Evolutionary conservation across 1,140 invertebrate genomes (phyloP).

Genomic region (Cecropterus lyciades): DNA sequence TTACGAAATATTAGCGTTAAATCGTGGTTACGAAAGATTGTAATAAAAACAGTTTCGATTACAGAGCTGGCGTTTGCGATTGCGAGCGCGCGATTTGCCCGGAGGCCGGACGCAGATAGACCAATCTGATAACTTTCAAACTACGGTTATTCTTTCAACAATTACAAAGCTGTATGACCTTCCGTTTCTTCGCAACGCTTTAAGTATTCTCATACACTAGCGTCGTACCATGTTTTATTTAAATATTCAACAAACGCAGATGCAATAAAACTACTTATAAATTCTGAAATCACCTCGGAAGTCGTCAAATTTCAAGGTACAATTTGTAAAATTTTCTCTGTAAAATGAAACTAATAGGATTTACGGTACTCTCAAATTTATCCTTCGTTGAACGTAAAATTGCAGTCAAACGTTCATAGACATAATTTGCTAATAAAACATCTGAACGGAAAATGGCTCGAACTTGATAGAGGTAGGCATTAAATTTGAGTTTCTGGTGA

Average conservation of each 20-base stretch:
- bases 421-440: slow-evolving; percentile 51
- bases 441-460: slow-evolving; percentile 51
- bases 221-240: no score
- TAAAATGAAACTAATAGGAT: slow-evolving; percentile 13
- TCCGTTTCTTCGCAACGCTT: no score
- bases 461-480: slow-evolving; percentile 16
- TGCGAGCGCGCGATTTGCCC: slow-evolving; percentile 10
- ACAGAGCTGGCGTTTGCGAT: slow-evolving; percentile 8
- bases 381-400: slow-evolving; percentile 35
- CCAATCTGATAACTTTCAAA: slow-evolving; percentile 24
- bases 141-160: slow-evolving; percentile 16
- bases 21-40: slow-evolving; percentile 27
- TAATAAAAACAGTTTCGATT: slow-evolving; percentile 49
- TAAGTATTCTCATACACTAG: no score
- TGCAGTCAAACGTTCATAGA: slow-evolving; percentile 39
- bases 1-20: slow-evolving; percentile 26
- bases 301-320: neutral
- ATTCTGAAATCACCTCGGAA: neutral
- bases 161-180: neutral
- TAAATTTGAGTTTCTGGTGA: slow-evolving; percentile 44
- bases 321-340: slow-evolving; percentile 3
- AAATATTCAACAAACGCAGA: no score
- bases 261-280: neutral
- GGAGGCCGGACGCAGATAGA: slow-evolving; percentile 20
- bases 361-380: neutral